Evolutionary conservation across 2,113 vertebrate species (phyloP), one percentile per base, ranked within the genome.

Genomic region (Catharus bicknelli): DNA sequence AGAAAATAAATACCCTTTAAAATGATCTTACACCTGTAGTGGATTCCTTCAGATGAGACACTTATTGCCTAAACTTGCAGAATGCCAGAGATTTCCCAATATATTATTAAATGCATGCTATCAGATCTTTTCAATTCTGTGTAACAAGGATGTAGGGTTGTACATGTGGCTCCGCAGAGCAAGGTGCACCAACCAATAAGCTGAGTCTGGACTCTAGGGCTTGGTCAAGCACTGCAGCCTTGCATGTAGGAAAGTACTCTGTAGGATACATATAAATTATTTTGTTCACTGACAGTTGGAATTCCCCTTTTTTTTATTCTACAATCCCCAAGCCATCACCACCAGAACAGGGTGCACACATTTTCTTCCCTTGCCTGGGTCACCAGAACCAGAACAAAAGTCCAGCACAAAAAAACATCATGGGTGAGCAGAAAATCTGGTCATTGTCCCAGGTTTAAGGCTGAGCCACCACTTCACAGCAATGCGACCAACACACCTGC

Each of bases 41-140:
- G 40, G 40, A 57, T 57, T 93, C 61, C 40, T 83, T 75, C 53
- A 78, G 36, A 68, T 0, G 12, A 84, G 53, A 82, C n/a, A 27
- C 55, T 53, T 83, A 53, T 1, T 86, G 57, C 34, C 32, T 58
- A 57, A 92, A 72, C 64, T 45, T 86, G 86, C 38, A 82, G 50
- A 83, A 82, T 26, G 29, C 18, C n/a, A 75, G 30, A 45, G 6
- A 74, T 90, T 88, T 95, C 80, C 69, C 61, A 94, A 64, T 36
- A 26, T 62, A 23, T 66, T 62, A 67, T 59, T 90, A 78, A 88
- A 86, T 34, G 25, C n/a, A 32, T 19, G 53, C 38, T 90, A 77
- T 34, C 1, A 0, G 53, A 63, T 88, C 32, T 72, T 64, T 59
- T 8, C 45, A 83, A 51, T 34, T 53, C 53, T 72, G 48, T 0